Base-by-base conservation (phyloP, 2,888 invertebrate genomes). In the Dysmachus trigonus region DNA sequence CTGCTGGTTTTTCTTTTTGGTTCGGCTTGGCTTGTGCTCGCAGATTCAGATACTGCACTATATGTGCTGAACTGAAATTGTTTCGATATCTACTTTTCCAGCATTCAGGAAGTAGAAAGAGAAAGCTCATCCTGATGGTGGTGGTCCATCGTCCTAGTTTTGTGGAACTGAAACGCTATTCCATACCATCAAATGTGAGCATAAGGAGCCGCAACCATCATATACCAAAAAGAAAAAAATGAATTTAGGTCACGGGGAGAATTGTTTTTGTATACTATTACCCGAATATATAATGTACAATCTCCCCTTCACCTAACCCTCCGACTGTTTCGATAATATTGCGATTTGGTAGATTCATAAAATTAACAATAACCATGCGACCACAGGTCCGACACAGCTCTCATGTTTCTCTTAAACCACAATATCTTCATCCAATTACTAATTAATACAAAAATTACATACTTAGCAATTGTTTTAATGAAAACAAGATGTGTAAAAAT, bases 141-240 rank as follows among this genome's bases (percentile, higher is more conserved):
- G n/a, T 18, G 77, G 47, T 77, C 77, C 77, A 27, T 30, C 47
- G 77, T 77, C 77, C 77, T 47, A 77, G 77, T 77, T 77, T n/a
- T 77, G 30, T 27, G 30, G 51, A 30, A 77, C 41, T 47, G 41
- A 77, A 77, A 41, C 15, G 27, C 41, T 30, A 47, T 22, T n/a
- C n/a, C 47, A 47, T 47, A 77, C 47, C 77, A 77, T 77, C 77
- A 77, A 47, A 77, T 77, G 30, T 27, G 30, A 41, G 47, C 62
- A 62, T 62, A 62, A 22, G 76, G 77, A 77, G 47, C 77, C 77
- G 30, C 30, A 77, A 10, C 33, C 38, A 47, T 31, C 47, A 47
- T 51, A 77, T 77, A 77, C 77, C 77, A 77, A 77, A 77, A n/a
- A n/a, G n/a, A n/a, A n/a, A n/a, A n/a, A 77, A 77, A 77, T 77